Conservation (phyloP, 2,888 invertebrate species). For the Watsonalla cultraria region DNA sequence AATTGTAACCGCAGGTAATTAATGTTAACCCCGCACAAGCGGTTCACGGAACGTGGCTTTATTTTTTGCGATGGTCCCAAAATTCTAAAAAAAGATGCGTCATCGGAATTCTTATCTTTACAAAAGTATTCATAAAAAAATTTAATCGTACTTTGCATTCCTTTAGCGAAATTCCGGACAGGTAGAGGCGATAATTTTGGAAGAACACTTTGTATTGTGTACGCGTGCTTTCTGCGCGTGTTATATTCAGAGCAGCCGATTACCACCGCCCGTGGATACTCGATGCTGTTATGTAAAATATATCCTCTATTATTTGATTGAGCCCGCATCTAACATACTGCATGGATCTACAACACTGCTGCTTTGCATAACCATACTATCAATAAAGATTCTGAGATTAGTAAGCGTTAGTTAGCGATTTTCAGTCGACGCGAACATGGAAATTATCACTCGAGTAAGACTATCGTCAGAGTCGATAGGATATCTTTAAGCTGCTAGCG, state of each 20-base stretch:
- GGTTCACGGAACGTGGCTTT: too few species aligned
- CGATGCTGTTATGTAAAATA: not conserved
- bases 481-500: too few species aligned
- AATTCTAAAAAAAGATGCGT: conserved; percentile 9
- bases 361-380: not conserved
- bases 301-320: not conserved
- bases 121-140: conserved; percentile 24
- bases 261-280: not conserved
- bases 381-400: too few species aligned
- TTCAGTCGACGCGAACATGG: too few species aligned
- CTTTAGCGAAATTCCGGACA: conserved; percentile 15
- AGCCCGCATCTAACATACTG: not conserved
- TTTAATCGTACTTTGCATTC: conserved; percentile 32
- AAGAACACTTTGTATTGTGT: conserved; percentile 7
- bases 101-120: conserved; percentile 17
- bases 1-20: too few species aligned
- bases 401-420: too few species aligned
- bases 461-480: too few species aligned
- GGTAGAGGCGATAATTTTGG: conserved; percentile 13
- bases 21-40: too few species aligned
- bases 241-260: not conserved
- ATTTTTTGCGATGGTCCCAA: not conserved
- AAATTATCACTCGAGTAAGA: too few species aligned
- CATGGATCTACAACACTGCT: not conserved
- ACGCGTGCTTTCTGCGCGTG: not conserved